phyloP scores from a whole-genome alignment of 2,113 vertebrate genomes.

The Brachypteracias leptosomus region DNA sequence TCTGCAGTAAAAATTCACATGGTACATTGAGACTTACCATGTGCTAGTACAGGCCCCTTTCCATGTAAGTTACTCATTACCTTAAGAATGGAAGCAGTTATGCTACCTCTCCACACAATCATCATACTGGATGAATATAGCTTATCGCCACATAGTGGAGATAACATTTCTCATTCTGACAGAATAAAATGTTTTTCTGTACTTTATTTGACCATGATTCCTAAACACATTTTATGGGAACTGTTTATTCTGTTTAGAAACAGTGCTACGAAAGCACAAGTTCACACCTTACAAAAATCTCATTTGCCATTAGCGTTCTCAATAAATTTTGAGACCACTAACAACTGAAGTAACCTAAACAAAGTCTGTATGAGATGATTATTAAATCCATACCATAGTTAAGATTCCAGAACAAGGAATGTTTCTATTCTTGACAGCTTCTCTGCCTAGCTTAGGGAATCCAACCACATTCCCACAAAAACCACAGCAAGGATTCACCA shows the following conservation, averaged over 20 bases:
- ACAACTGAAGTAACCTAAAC: not conserved
- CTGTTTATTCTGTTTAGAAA: not conserved
- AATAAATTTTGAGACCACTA: not conserved
- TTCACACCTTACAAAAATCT: not conserved
- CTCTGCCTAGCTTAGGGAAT: not conserved
- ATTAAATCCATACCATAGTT: not conserved
- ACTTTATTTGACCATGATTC: not conserved
- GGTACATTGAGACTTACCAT: not conserved
- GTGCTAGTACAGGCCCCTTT: not conserved
- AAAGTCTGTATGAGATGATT: not conserved
- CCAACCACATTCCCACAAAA: not conserved
- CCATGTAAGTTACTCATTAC: not conserved
- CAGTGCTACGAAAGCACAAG: not conserved
- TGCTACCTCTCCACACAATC: not conserved
- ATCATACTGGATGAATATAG: not conserved
- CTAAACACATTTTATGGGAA: not conserved
- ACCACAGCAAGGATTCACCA: not conserved
- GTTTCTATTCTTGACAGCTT: not conserved
- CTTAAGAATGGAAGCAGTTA: not conserved
- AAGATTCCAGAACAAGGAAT: not conserved
- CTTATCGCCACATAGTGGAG: fast-evolving
- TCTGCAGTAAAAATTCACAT: not conserved
- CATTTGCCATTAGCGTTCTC: not conserved
- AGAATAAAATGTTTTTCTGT: not conserved
- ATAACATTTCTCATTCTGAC: not conserved